Conservation (phyloP, 2,113 vertebrate species). For the Hippocampus abdominalis region DNA sequence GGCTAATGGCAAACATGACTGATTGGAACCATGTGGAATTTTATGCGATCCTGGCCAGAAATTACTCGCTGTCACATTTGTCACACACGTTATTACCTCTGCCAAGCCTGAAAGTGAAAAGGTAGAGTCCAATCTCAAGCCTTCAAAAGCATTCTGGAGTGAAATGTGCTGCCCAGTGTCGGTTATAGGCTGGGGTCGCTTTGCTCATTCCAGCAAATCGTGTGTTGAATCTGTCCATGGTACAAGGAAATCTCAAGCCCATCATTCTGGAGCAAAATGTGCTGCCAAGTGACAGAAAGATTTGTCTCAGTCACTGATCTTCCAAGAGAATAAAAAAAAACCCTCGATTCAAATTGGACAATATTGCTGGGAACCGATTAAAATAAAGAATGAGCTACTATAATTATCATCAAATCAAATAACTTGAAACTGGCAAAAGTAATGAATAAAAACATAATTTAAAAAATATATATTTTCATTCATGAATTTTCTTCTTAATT, state of each 20-base stretch:
- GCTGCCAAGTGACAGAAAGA: not conserved
- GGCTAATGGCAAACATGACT: not conserved
- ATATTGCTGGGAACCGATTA: too few relatives aligned
- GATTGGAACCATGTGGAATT: slow-evolving; percentile 3
- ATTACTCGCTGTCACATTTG: not conserved
- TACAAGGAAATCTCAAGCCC: not conserved
- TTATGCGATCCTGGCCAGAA: not conserved
- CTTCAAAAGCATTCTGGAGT: not conserved
- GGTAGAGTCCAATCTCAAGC: not conserved
- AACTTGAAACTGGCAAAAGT: too few relatives aligned
- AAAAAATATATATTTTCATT: too few relatives aligned
- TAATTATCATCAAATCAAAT: too few relatives aligned
- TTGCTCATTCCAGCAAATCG: not conserved
- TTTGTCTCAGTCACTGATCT: not conserved
- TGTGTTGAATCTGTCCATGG: not conserved
- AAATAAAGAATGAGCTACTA: too few relatives aligned
- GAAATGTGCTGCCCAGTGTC: not conserved
- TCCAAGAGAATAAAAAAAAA: not conserved
- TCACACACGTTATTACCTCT: not conserved
- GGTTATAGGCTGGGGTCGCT: not conserved
- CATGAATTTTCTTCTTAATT: not conserved
- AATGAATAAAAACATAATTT: too few relatives aligned
- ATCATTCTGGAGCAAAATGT: not conserved
- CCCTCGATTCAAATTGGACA: too few relatives aligned
- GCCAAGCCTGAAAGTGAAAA: not conserved